Conservation (phyloP, 2,888 invertebrate species). For the Agonum fuliginosum region DNA sequence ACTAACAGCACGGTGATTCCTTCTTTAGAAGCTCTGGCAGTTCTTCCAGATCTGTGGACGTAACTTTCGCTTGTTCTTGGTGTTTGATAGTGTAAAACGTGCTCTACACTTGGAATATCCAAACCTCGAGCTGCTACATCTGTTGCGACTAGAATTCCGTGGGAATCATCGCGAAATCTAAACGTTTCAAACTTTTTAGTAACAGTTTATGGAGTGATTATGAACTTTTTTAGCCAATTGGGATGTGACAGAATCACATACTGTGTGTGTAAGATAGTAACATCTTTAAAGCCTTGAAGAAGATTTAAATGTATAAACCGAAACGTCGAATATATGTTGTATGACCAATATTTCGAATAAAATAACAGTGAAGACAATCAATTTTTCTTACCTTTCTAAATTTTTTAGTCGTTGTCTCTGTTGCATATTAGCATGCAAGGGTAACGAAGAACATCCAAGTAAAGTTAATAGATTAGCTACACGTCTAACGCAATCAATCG, state of each 20-base stretch:
- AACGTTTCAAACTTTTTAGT: conserved; percentile 63
- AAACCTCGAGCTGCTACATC: conserved; percentile 98
- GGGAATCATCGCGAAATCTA: conserved; percentile 82
- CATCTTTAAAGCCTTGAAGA: too few species aligned
- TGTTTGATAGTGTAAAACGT: conserved; percentile 97
- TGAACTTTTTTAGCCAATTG: too few species aligned
- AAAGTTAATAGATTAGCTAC: conserved; percentile 81
- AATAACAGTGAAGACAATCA: not conserved
- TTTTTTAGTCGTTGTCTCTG: conserved; percentile 96
- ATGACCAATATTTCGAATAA: too few species aligned
- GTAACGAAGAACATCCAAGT: conserved; percentile 83
- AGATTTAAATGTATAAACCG: too few species aligned
- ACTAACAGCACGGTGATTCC: conserved; percentile 95
- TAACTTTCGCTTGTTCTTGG: conserved; percentile 97
- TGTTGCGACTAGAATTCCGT: conserved; percentile 90
- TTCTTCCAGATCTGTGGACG: conserved; percentile 96
- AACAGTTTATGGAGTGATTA: too few species aligned
- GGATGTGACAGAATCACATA: too few species aligned
- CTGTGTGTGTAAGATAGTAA: too few species aligned
- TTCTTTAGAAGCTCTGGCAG: conserved; percentile 91
- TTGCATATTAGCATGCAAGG: conserved; percentile 92
- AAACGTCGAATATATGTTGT: too few species aligned
- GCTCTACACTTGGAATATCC: conserved; percentile 94
- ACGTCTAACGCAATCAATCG: conserved; percentile 93
- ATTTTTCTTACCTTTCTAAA: conserved; percentile 81